phyloP scores from a whole-genome alignment of 2,888 invertebrate species.

The Atrina japonica region DNA sequence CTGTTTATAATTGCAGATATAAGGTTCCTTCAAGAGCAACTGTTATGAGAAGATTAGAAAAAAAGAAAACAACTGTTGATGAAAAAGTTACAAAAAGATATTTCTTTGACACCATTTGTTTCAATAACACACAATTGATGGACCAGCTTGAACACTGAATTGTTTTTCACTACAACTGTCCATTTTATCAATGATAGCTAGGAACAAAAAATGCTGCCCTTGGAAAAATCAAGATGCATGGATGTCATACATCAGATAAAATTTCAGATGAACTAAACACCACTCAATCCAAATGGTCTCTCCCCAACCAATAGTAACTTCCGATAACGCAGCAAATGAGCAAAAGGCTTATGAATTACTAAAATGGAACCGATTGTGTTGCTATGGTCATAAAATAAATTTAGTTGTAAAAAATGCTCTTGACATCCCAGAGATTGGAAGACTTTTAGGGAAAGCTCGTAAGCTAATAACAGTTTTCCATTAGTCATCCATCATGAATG shows the following conservation, averaged over 20 bases:
- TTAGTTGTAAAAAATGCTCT: conserved; percentile 45
- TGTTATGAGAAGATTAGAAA: background rate
- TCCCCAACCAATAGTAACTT: background rate
- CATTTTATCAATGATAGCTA: too few relatives aligned
- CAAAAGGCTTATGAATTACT: conserved; percentile 37
- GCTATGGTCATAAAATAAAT: conserved; percentile 49
- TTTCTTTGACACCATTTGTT: too few relatives aligned
- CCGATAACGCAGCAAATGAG: conserved; percentile 48
- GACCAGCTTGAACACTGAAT: background rate
- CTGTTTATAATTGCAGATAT: too few relatives aligned
- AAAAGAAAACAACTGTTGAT: background rate
- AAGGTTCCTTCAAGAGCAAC: background rate
- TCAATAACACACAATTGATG: background rate
- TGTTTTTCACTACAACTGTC: too few relatives aligned
- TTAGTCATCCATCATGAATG: conserved; percentile 35
- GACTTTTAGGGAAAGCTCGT: conserved; percentile 20
- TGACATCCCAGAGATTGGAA: conserved; percentile 3
- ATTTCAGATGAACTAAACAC: background rate
- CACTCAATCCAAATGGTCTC: background rate
- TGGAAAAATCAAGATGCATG: too few relatives aligned
- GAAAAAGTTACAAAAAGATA: background rate
- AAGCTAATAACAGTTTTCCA: conserved; percentile 42
- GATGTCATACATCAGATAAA: background rate
- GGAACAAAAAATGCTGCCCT: too few relatives aligned
- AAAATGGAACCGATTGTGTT: conserved; percentile 43